phyloP scores from a whole-genome alignment of 2,113 vertebrate species.

The Sphaerodactylus townsendi region DNA sequence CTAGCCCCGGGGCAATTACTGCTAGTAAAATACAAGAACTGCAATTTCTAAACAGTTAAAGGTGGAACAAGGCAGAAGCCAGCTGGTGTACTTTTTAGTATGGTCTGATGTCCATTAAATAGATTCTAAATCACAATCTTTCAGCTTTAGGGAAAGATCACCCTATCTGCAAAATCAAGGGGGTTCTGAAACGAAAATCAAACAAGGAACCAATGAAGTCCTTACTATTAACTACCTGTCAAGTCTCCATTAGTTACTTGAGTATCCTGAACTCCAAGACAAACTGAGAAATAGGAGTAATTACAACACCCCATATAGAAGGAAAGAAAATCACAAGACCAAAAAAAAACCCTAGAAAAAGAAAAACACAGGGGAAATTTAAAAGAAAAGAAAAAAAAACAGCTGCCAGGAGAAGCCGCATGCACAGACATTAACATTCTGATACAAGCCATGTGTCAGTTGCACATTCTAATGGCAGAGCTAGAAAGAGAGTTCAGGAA shows the following conservation, averaged over 20 bases:
- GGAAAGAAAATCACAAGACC: not conserved
- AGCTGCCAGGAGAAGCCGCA: not conserved
- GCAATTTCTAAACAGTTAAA: not conserved
- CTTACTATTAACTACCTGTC: not conserved
- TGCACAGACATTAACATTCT: not conserved
- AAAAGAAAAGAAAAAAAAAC: not conserved
- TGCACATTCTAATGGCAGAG: not conserved
- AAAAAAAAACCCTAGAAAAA: not conserved
- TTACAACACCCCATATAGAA: not conserved
- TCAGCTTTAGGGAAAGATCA: not conserved
- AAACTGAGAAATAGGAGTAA: not conserved
- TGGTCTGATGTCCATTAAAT: too few relatives aligned
- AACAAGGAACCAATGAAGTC: not conserved
- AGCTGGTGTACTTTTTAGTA: not conserved
- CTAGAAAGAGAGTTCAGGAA: not conserved
- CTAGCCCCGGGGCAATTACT: not conserved
- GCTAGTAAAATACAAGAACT: not conserved
- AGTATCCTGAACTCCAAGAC: not conserved
- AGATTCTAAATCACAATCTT: not conserved
- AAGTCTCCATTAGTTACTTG: not conserved
- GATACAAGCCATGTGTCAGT: not conserved
- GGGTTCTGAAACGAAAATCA: not conserved
- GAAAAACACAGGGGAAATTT: not conserved
- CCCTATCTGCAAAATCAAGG: not conserved
- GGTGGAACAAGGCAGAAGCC: not conserved